Evolutionary conservation across 2,797 vertebrate species (phyloP).

Genomic region (Cirrhinus mrigala): DNA sequence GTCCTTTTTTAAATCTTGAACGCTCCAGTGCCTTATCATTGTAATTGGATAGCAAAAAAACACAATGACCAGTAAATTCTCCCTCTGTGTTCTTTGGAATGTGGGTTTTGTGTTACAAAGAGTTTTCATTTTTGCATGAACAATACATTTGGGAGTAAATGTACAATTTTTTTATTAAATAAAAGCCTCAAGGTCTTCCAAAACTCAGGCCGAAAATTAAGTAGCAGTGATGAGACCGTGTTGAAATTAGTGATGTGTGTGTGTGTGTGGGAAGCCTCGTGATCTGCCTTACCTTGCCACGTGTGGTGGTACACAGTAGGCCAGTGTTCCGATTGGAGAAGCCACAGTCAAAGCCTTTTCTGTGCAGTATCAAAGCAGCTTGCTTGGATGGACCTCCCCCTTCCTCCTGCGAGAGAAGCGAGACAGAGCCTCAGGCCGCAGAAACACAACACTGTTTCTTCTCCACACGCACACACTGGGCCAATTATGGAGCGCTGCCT

Average conservation of each 20-base stretch:
- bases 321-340: conserved; percentile 77
- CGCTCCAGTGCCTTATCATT: background rate
- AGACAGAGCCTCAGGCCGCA: conserved; percentile 38
- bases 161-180: background rate
- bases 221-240: conserved; percentile 17
- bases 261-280: conserved; percentile 1
- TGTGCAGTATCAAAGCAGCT: conserved; percentile 89
- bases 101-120: background rate
- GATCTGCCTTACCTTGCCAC: conserved; percentile 81
- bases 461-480: conserved; percentile 24
- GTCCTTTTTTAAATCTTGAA: background rate
- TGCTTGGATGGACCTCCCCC: conserved; percentile 82
- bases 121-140: background rate
- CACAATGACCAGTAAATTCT: background rate
- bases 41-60: background rate
- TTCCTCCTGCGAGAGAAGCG: conserved; percentile 74
- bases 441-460: conserved; percentile 51
- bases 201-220: background rate
- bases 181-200: background rate
- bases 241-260: conserved; percentile 17
- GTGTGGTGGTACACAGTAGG: conserved; percentile 81
- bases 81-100: background rate
- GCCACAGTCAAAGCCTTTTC: conserved; percentile 90
- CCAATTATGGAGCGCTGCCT: conserved; percentile 42
- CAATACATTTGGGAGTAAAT: background rate